Evolutionary conservation across 2,113 vertebrate species (phyloP), one percentile per base, ranked within the genome.

Genomic region (Rhipidura dahli): DNA sequence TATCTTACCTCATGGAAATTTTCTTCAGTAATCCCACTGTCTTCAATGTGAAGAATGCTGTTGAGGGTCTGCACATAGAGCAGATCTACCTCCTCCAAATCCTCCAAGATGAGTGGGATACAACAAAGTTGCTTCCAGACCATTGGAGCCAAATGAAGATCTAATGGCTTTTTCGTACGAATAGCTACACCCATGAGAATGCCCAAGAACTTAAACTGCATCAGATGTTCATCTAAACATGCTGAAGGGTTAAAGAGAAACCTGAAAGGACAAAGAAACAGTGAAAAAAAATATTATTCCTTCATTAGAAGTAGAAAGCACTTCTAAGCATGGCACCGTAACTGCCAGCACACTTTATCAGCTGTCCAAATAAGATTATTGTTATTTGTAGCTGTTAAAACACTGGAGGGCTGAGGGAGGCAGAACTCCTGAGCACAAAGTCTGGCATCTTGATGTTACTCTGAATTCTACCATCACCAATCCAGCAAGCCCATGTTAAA

Each of bases 41-140:
- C 98, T 98, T 98, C 98, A 98, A 99, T 98, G 98, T 99, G 98
- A 98, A 98, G 98, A 98, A 99, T 99, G 98, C 98, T 98, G 97
- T 98, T 98, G 81, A 99, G 98, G 92, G 98, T 99, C 96, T 99
- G 98, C 97, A 99, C 98, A 16, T 98, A 99, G 88, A 99, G 98
- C 93, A 99, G 98, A 88, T 99, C 98, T 89, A 99, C 98, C 95
- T 99, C 98, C 94, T 99, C 98, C 82, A 99, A 95, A 97, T 99
- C 98, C 96, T 99, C 98, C 95, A 99, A 96, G 40, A 96, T 97
- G 45, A 99, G 98, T 14, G 98, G 98, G 96, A 98, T 97, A 89
- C 98, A 99, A 98, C 98, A 98, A 77, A 99, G 98, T 95, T 99
- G 98, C 97, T 99, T 99, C 98, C 98, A 99, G 69, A 98, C 98